Base-by-base conservation (phyloP, 2,888 invertebrate species). In the Coelinius sp. region DNA sequence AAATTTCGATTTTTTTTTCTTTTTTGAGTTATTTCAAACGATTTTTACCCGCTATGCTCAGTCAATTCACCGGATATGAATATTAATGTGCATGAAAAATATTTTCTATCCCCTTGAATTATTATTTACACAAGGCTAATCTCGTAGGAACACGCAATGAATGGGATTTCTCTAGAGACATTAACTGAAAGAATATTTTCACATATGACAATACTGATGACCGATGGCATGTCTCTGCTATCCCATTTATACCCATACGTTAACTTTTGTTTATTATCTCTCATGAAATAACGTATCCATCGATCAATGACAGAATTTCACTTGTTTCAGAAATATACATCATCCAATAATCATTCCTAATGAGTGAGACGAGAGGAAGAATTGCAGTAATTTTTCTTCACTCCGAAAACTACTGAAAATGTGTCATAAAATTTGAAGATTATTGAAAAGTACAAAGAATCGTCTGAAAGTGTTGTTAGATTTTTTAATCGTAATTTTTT, bases 231-330 rank as follows among this genome's bases (percentile, higher is more conserved):
- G 71, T 56, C 56, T 49, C 67, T 53, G 17, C 49, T 41, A 7
- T 38, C 10, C 46, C 22, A 44, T 67, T 35, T 69, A 68, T 41
- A 53, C 27, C 27, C 14, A 27, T 41, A 24, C 65, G 71, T 56
- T 59, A 81, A 82, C 82, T 82, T 82, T 82, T 82, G 81, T 80
- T 82, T 82, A 81, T 82, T n/a, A n/a, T n/a, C n/a, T 78, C 49
- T 49, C 79, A 76, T 76, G 75, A 78, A 78, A 79, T 78, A 41
- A 41, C 78, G 77, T 79, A 79, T 80, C 77, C 82, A 82, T 82
- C 82, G 80, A 82, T 82, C 82, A 82, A 80, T 74, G 75, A 76
- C 75, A 68, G 68, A 41, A 73, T 35, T 35, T 12, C 31, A 35
- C 17, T 59, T 35, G 31, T 59, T 17, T 31, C 35, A 25, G 10